Evolutionary conservation across 2,888 invertebrate genomes (phyloP).

Genomic region (Odontomyia ornata): DNA sequence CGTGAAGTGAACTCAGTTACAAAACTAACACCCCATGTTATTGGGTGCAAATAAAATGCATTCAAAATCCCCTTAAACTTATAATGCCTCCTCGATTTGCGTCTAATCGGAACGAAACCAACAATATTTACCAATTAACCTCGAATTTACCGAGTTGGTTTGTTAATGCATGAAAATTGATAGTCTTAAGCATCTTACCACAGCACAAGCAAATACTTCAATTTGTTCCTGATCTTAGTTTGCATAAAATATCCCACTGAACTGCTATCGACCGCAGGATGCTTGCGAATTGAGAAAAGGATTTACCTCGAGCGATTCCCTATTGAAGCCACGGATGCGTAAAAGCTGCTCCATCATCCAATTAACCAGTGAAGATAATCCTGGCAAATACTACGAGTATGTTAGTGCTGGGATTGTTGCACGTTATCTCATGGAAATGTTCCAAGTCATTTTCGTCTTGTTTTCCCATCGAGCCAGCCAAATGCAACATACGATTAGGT

Average conservation of each 20-base stretch:
- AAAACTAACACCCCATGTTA: no score
- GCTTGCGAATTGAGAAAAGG: slow-evolving; percentile 5
- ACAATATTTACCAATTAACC: no score
- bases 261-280: slow-evolving; percentile 4
- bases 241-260: not conserved
- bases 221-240: not conserved
- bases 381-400: slow-evolving; percentile 41
- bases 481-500: not conserved
- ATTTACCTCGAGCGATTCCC: slow-evolving; percentile 13
- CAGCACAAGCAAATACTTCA: not conserved
- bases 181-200: not conserved
- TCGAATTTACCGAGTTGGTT: no score
- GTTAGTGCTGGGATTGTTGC: slow-evolving; percentile 20
- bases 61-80: no score
- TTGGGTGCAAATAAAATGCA: no score
- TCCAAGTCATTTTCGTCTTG: slow-evolving; percentile 25
- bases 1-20: no score
- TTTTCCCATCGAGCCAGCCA: not conserved
- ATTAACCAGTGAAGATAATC: slow-evolving; percentile 34
- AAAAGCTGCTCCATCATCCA: slow-evolving; percentile 39
- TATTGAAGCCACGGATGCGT: slow-evolving; percentile 24
- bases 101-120: no score
- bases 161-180: no score
- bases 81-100: no score
- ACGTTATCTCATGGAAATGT: slow-evolving; percentile 30